Conservation (phyloP, 2,113 vertebrate genomes). For the Bos indicus region DNA sequence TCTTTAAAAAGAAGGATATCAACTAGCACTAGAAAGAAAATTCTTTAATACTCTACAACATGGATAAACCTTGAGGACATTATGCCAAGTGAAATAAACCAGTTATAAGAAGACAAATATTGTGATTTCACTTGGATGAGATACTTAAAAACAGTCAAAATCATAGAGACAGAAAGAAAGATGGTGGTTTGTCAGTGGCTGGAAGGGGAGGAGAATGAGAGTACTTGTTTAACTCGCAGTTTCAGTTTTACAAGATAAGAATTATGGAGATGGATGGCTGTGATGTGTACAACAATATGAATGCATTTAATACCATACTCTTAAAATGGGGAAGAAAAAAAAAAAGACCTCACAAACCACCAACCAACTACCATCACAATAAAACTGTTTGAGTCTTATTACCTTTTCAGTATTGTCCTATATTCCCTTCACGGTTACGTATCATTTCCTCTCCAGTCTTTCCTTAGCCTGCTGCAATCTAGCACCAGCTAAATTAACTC, state of each 20-base stretch:
- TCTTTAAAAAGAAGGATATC: neutral
- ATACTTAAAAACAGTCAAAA: neutral
- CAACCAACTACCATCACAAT: neutral
- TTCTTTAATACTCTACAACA: neutral
- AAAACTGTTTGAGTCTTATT: neutral
- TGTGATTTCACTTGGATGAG: neutral
- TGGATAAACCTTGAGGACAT: neutral
- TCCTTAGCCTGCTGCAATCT: neutral
- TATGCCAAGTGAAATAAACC: neutral
- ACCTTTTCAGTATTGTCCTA: neutral
- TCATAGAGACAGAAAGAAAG: neutral
- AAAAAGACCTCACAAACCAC: neutral
- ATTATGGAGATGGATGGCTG: neutral
- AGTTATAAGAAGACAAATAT: neutral
- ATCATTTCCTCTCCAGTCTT: conserved; percentile 1
- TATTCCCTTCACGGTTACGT: neutral
- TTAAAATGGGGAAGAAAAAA: neutral
- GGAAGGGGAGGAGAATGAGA: neutral
- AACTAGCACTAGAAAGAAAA: neutral
- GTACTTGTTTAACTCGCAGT: neutral
- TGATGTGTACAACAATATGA: neutral
- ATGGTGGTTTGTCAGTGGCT: neutral
- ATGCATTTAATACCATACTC: neutral
- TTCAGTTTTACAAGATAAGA: neutral
- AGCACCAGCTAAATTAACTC: neutral